phyloP scores from a whole-genome alignment of 2,888 invertebrate genomes.

The Andricus curvator region DNA sequence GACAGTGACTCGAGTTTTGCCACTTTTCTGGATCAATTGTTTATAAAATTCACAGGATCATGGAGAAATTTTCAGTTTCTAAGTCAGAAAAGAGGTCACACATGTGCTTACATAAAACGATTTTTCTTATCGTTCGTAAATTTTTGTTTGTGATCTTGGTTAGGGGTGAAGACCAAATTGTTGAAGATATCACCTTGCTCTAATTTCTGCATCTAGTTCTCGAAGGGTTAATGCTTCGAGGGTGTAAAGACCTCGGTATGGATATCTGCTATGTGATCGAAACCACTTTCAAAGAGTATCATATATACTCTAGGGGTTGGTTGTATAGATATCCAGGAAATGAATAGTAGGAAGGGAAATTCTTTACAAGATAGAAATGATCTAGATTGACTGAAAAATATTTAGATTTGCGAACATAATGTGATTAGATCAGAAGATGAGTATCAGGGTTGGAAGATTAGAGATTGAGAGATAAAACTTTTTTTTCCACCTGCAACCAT shows the following conservation, averaged over 20 bases:
- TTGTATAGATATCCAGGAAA: neutral
- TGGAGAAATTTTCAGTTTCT: neutral
- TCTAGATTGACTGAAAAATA: neutral
- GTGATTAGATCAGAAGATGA: too few relatives aligned
- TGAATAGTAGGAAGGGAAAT: neutral
- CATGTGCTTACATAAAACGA: neutral
- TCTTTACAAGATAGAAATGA: neutral
- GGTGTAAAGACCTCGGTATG: constrained; percentile 22
- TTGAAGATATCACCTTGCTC: constrained; percentile 5
- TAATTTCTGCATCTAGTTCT: neutral
- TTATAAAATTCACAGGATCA: neutral
- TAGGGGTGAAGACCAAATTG: neutral
- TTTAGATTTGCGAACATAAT: neutral
- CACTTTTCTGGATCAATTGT: neutral
- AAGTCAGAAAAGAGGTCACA: neutral
- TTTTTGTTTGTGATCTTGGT: neutral
- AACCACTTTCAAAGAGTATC: constrained; percentile 16
- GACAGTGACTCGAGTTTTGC: constrained; percentile 3
- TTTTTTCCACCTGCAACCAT: too few relatives aligned
- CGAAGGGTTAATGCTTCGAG: constrained; percentile 21
- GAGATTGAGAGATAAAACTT: too few relatives aligned
- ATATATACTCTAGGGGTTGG: constrained; percentile 19
- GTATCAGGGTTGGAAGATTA: too few relatives aligned
- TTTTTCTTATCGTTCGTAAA: neutral
- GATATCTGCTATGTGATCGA: constrained; percentile 4